Base-by-base conservation (phyloP, 2,888 invertebrate species). In the Cephus runcator region DNA sequence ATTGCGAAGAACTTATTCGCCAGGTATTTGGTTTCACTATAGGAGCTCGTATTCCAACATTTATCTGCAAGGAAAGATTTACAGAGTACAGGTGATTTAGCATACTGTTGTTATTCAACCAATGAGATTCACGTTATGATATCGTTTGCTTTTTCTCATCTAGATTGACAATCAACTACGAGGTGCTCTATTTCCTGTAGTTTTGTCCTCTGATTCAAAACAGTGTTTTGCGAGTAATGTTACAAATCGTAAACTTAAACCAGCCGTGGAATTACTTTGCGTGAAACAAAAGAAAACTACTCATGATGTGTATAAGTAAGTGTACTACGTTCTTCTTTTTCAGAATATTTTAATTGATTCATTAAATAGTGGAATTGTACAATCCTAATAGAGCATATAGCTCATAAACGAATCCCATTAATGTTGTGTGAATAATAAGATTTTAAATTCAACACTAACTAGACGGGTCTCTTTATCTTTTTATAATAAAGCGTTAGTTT, bases 101-200 rank as follows among this genome's bases (percentile, higher is more conserved):
- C n/a, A 34, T 56, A 23, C 12, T 12, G 0, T 40, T 23, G 0
- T 15, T 15, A 40, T 69, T 33, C 34, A 31, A n/a, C 11, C 12
- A 23, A 69, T 71, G 15, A 69, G 31, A 78, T 73, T 40, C 4
- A 15, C 15, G 0, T 31, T 73, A 30, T n/a, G 11, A 35, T n/a
- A 11, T 69, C n/a, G 73, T 76, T 73, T 76, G 68, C 76, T 68
- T 73, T 75, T 36, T 76, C 90, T 92, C 79, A 88, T 94, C 34
- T 93, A 97, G 93, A 92, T 97, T 80, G 97, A 97, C 91, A 96
- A 97, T 90, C 96, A 96, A 90, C 88, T 95, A 80, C 92, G 93
- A 76, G 95, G 95, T 87, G 95, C 95, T 23, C 93, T 95, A 69
- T 96, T 95, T 87, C 95, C 95, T 0, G 94, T 94, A 69, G 94